phyloP scores from a whole-genome alignment of 2,113 vertebrate genomes.

The Tupaia tana region DNA sequence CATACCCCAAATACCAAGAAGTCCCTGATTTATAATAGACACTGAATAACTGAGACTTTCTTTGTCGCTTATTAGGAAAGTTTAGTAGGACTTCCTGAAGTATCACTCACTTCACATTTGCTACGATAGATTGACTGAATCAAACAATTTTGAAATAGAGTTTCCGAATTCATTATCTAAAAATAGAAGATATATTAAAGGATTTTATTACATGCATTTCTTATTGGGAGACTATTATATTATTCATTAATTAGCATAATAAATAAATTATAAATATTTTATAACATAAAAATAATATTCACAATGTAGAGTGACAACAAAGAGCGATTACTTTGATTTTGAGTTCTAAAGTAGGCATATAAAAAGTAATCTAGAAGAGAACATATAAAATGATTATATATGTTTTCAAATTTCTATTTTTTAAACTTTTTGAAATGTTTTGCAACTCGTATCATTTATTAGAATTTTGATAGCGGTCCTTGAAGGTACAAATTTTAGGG shows the following conservation, averaged over 20 bases:
- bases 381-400: not conserved
- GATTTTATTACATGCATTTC: not conserved
- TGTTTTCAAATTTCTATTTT: not conserved
- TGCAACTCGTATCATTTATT: not conserved
- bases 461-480: not conserved
- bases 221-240: not conserved
- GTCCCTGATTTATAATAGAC: not conserved
- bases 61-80: not conserved
- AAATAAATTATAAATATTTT: not conserved
- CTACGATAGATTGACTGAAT: not conserved
- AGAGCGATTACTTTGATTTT: not conserved
- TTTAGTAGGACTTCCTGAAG: not conserved
- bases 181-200: not conserved
- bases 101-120: not conserved
- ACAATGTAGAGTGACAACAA: not conserved
- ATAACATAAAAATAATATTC: not conserved
- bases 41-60: not conserved
- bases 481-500: not conserved
- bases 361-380: not conserved
- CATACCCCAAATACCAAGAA: not conserved
- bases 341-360: not conserved
- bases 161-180: not conserved
- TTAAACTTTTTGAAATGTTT: conserved; percentile 5
- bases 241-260: conserved; percentile 10
- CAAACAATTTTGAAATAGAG: not conserved